Evolutionary conservation across 2,113 vertebrate genomes (phyloP), one percentile per base, ranked within the genome.

Genomic region (Baryphthengus martii): DNA sequence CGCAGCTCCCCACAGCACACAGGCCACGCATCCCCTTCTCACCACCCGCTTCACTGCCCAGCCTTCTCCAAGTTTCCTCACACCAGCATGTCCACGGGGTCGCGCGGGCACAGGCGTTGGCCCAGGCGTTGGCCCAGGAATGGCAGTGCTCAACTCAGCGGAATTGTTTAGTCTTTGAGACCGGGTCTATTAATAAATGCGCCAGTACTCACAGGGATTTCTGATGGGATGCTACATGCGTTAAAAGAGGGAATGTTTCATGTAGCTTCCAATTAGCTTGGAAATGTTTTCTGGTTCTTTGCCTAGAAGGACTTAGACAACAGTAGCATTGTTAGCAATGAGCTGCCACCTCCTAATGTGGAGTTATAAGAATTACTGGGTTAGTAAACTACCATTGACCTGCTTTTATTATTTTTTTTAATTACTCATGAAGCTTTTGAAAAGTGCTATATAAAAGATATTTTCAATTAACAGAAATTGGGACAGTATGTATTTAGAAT

Each of bases 231-330:
- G 75, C 42, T 93, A 18, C 29, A 52, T 40, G 63, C 44, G 37
- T 80, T 89, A 56, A n/a, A 79, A 88, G 88, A 92, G 44, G 40
- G 68, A 92, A 73, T 25, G 39, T 52, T 93, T 82, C 88, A 24
- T 0, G 3, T 37, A 85, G 35, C 52, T 86, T 75, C 95, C 96
- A 96, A 56, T 96, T 95, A 94, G 85, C 66, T 65, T 77, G 61
- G 79, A 96, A 96, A 77, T 44, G 44, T 92, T 92, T 92, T 89
- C 96, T 96, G 93, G 56, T 90, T 92, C 80, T 94, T 65, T 94
- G 95, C 92, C 90, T 90, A 78, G 66, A 72, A 91, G 28, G 79
- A 65, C 37, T 84, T 33, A 78, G 76, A 97, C 90, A 96, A 96
- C 13, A 4, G 90, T 25, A 75, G 65, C 85, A 81, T 94, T 97